A percentile compares a stretch with the other conserved stretches of the same genome.
phyloP scores from a whole-genome alignment of 2,113 vertebrate genomes.

The Sapajus apella region DNA sequence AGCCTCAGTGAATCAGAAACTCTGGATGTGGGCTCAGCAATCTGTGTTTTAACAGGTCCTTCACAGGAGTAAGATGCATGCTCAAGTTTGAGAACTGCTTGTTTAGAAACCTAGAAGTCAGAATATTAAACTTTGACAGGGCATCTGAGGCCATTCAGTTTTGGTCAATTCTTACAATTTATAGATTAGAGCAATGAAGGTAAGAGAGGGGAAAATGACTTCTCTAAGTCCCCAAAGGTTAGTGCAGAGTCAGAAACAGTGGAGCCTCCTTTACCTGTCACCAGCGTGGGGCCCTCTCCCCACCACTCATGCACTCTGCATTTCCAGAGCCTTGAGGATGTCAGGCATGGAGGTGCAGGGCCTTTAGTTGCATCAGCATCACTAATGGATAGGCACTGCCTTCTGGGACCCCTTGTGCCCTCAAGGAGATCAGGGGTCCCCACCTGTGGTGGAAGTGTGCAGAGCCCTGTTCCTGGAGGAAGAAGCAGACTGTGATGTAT shows the following conservation, averaged over 20 bases:
- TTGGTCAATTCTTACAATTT: constrained; percentile 29
- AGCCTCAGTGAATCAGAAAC: not conserved
- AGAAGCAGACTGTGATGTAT: rapidly evolving
- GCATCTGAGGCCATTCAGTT: not conserved
- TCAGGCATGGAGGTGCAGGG: not conserved
- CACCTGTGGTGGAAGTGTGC: not conserved
- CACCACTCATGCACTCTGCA: not conserved
- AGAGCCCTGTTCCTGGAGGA: not conserved
- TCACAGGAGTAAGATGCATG: not conserved
- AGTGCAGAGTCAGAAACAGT: not conserved
- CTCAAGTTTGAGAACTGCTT: constrained; percentile 19
- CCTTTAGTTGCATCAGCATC: not conserved
- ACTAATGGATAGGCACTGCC: not conserved
- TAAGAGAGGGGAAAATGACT: not conserved
- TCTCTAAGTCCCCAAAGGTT: not conserved
- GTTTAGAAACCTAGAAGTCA: constrained; percentile 23
- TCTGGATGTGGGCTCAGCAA: not conserved
- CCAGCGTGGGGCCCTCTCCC: rapidly evolving
- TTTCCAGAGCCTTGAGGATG: not conserved
- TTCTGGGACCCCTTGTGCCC: not conserved
- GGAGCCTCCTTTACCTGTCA: not conserved
- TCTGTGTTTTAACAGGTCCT: not conserved
- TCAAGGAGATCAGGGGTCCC: not conserved
- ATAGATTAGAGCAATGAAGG: not conserved
- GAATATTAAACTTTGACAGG: constrained; percentile 35